Conservation (phyloP, 2,797 vertebrate species). For the Bradypodion pumilum region DNA sequence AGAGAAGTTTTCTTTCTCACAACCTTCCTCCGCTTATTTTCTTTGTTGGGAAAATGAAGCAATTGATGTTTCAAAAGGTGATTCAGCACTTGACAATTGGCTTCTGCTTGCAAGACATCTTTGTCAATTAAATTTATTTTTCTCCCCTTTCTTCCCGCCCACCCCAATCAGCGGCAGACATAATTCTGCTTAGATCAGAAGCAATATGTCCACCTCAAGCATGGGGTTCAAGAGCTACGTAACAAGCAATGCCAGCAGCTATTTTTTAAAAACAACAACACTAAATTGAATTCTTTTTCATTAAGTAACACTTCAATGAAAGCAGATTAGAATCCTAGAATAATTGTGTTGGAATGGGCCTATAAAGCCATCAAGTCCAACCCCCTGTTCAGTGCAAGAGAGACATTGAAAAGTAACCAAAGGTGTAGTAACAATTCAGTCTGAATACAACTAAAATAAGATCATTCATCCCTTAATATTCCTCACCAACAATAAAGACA, state of each 20-base stretch:
- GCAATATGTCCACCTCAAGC: not conserved
- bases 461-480: not conserved
- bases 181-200: not conserved
- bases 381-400: too few relatives aligned
- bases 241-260: too few relatives aligned
- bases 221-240: too few relatives aligned
- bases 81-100: not conserved
- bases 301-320: too few relatives aligned
- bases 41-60: conserved; percentile 8
- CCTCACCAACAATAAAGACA: not conserved
- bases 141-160: too few relatives aligned
- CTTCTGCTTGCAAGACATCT: not conserved
- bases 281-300: too few relatives aligned
- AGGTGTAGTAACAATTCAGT: too few relatives aligned
- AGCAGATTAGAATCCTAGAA: too few relatives aligned
- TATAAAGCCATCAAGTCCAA: too few relatives aligned
- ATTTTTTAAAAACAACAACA: too few relatives aligned
- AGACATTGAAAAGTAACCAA: too few relatives aligned
- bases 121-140: conserved; percentile 7
- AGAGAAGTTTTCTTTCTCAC: not conserved
- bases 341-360: too few relatives aligned
- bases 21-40: not conserved
- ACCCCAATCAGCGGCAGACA: not conserved
- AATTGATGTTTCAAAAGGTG: conserved; percentile 4
- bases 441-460: not conserved